These are phyloP conservation scores for Fistularia commersonii DNA, from an alignment of 2,797 vertebrate species.

Conservation along the genomic window DNA sequence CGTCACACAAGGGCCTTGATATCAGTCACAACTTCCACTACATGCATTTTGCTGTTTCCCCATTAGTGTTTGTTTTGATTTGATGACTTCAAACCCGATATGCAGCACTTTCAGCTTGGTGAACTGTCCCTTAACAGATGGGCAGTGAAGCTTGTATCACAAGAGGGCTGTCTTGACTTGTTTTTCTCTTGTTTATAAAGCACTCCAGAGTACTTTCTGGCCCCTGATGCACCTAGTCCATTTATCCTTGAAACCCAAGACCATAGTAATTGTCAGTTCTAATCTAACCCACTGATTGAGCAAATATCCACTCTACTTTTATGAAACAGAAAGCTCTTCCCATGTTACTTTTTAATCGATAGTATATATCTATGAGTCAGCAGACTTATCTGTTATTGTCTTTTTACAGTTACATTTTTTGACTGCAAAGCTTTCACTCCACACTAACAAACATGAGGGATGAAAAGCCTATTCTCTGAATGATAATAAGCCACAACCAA, in stretches of 20 bases:
- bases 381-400: too few relatives aligned
- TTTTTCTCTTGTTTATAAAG: constrained; percentile 58
- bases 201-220: constrained; percentile 51
- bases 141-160: constrained; percentile 30
- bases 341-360: too few relatives aligned
- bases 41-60: constrained; percentile 18
- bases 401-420: not conserved
- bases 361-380: not conserved
- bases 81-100: constrained; percentile 43
- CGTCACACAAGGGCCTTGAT: constrained; percentile 15
- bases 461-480: constrained; percentile 18
- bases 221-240: constrained; percentile 65
- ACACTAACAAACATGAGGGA: not conserved
- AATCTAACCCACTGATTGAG: constrained; percentile 66
- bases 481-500: too few relatives aligned
- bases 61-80: constrained; percentile 56
- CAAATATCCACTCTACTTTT: constrained; percentile 54
- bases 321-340: constrained; percentile 10
- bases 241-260: constrained; percentile 74
- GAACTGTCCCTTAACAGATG: constrained; percentile 34
- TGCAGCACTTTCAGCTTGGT: constrained; percentile 19
- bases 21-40: constrained; percentile 35
- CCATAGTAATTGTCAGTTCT: constrained; percentile 61
- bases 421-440: not conserved
- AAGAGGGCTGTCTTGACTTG: constrained; percentile 40